Percentiles rank a stretch among this genome's conserved stretches.
Conservation (phyloP, 2,888 invertebrate species). For the Gnatocerus cornutus region DNA sequence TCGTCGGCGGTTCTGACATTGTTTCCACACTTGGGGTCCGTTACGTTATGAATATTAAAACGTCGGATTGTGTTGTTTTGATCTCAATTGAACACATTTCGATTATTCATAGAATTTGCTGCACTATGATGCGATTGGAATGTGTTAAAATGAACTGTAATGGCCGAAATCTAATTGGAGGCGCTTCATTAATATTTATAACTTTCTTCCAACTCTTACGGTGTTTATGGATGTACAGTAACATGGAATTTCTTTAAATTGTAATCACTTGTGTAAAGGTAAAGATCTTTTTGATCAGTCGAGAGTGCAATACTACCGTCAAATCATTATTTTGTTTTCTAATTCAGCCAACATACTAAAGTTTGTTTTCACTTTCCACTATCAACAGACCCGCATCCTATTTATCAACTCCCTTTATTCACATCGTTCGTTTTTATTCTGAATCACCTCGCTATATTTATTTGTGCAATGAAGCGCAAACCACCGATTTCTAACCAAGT, state of each 20-base stretch:
- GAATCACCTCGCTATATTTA: background rate
- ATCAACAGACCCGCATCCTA: too few relatives aligned
- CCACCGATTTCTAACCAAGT: background rate
- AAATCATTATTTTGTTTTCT: too few relatives aligned
- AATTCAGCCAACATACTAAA: too few relatives aligned
- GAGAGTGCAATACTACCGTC: too few relatives aligned
- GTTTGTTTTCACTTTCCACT: too few relatives aligned
- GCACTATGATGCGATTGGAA: constrained; percentile 1
- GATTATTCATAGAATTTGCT: constrained; percentile 11
- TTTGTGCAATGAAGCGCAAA: constrained; percentile 1
- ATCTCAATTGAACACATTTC: constrained; percentile 7
- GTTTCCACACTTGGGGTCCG: constrained; percentile 30
- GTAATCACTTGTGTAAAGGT: too few relatives aligned
- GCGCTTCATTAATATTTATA: background rate
- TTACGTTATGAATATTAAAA: constrained; percentile 32
- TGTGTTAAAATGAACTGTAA: background rate
- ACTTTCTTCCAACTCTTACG: background rate
- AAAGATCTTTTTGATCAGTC: too few relatives aligned
- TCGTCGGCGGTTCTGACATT: constrained; percentile 26
- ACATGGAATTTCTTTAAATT: too few relatives aligned
- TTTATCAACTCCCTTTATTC: background rate
- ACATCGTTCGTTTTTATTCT: constrained; percentile 2
- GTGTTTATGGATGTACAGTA: too few relatives aligned
- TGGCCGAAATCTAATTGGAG: background rate
- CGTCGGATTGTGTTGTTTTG: constrained; percentile 6